Evolutionary conservation across 1,140 invertebrate species (phyloP).

Genomic region (Hetaerina americana): DNA sequence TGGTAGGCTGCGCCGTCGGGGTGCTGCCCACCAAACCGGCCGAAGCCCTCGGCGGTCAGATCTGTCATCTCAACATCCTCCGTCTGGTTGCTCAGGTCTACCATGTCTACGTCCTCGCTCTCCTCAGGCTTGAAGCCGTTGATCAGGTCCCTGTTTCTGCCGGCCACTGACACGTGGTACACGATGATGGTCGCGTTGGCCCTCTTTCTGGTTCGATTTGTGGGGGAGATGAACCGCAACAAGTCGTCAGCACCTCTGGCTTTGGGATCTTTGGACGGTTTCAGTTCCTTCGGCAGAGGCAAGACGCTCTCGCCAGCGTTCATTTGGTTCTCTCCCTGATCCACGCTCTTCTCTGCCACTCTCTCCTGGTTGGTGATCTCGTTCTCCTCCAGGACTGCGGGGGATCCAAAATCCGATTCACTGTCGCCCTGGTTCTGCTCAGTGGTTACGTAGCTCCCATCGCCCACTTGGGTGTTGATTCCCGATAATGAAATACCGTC

Average conservation of each 20-base stretch:
- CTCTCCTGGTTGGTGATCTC: not conserved
- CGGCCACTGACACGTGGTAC: not conserved
- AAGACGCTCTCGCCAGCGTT: not conserved
- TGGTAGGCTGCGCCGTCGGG: too few species aligned
- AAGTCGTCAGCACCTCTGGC: not conserved
- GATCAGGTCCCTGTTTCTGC: not conserved
- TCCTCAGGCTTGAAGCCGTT: too few species aligned
- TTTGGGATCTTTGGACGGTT: not conserved
- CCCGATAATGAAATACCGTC: not conserved
- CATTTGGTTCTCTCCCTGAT: not conserved
- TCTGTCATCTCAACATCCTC: too few species aligned
- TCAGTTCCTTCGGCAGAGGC: too few species aligned
- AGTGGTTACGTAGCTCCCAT: too few species aligned
- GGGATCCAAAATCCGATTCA: not conserved
- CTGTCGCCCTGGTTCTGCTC: too few species aligned
- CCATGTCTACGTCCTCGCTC: not conserved
- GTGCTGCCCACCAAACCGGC: too few species aligned
- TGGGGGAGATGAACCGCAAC: not conserved
- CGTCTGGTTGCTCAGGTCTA: not conserved
- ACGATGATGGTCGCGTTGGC: not conserved
- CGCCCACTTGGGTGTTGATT: not conserved
- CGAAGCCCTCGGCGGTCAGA: too few species aligned
- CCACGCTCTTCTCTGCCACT: not conserved
- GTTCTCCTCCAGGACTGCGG: not conserved
- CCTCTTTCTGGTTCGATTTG: not conserved